A percentile compares a stretch with the other conserved stretches of the same genome.
These are phyloP conservation scores for Luscinia luscinia DNA, from an alignment of 2,797 vertebrate species.

Conservation along the genomic window DNA sequence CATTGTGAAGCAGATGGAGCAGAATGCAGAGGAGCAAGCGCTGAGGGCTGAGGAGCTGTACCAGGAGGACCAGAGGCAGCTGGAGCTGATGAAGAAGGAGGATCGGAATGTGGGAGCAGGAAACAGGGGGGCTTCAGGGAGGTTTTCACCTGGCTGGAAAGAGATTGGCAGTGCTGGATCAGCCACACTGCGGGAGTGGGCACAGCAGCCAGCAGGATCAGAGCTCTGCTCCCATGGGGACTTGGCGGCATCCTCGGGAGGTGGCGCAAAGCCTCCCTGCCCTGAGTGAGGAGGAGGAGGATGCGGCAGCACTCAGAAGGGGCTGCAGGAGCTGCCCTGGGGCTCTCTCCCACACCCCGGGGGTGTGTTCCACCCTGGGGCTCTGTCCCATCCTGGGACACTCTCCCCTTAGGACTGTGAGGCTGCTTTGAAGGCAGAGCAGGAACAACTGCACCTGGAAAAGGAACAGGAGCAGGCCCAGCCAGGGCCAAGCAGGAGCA, in stretches of 20 bases:
- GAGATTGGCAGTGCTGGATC: background rate
- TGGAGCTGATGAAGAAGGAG: background rate
- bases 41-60: background rate
- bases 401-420: background rate
- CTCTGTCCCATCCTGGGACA: background rate
- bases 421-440: no score
- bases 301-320: no score
- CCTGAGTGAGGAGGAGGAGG: background rate
- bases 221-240: background rate
- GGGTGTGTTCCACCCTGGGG: no score
- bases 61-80: background rate
- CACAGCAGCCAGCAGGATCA: background rate
- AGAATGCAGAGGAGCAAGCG: background rate
- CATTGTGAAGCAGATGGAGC: background rate
- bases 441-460: no score
- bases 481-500: no score
- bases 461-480: no score
- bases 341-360: no score
- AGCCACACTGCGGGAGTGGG: background rate
- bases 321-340: background rate
- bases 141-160: background rate
- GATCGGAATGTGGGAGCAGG: constrained; percentile 80
- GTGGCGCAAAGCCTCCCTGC: background rate
- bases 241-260: background rate
- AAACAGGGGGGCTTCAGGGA: background rate